A percentile compares a stretch with the other conserved stretches of the same genome.
Evolutionary conservation across 2,888 invertebrate species (phyloP).

Genomic region (Brassicogethes aeneus): DNA sequence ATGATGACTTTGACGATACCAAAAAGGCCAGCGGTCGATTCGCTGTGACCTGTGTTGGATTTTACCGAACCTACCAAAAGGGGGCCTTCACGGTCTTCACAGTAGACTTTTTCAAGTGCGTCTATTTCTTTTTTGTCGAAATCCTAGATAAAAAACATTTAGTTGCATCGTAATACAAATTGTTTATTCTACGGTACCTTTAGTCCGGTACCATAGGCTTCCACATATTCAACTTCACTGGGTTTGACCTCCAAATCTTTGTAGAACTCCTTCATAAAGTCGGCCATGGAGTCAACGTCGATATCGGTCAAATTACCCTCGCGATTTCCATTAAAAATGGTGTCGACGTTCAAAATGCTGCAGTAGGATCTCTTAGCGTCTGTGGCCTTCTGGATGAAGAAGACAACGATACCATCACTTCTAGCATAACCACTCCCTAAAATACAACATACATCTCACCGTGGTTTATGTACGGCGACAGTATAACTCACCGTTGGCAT

Average conservation of each 20-base stretch:
- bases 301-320: constrained; percentile 32
- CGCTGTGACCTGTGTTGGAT: constrained; percentile 96
- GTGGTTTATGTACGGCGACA: too few species aligned
- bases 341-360: constrained; percentile 47
- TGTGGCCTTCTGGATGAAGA: constrained; percentile 63
- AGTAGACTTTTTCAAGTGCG: constrained; percentile 83
- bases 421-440: constrained; percentile 72
- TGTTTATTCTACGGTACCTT: constrained; percentile 48
- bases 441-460: too few species aligned
- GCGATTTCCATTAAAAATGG: constrained; percentile 49
- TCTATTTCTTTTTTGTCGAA: constrained; percentile 70
- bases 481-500: constrained; percentile 46
- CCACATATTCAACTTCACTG: constrained; percentile 34
- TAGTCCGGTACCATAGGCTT: constrained; percentile 35
- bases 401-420: constrained; percentile 68
- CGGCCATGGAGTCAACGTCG: constrained; percentile 36
- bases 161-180: constrained; percentile 3
- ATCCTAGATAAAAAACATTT: constrained; percentile 21
- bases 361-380: constrained; percentile 47
- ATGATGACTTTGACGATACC: constrained; percentile 83
- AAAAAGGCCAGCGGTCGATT: constrained; percentile 82
- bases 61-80: constrained; percentile 91
- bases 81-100: constrained; percentile 67
- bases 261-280: constrained; percentile 49
- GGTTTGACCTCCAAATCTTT: constrained; percentile 39